A percentile compares a stretch with the other conserved stretches of the same genome.
Conservation (phyloP, 2,888 invertebrate genomes). For the Drosophila quasianomalipes region DNA sequence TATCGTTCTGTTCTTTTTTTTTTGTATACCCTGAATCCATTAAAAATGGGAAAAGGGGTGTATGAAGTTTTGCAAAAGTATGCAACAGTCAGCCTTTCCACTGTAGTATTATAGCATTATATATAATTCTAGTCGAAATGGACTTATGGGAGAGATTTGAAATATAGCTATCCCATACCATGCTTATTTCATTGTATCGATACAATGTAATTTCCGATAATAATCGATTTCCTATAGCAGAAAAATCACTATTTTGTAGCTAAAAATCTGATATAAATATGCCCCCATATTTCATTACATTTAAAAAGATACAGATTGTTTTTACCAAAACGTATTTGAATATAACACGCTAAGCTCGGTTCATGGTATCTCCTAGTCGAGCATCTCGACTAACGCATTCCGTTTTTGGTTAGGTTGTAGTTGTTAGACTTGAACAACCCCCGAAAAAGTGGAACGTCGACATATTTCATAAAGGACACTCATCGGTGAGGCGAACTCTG, state of each 20-base stretch:
- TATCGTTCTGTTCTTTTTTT: conserved; percentile 20
- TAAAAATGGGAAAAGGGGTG: neutral
- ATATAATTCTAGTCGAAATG: neutral
- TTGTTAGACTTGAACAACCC: conserved; percentile 41
- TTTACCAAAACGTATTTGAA: neutral
- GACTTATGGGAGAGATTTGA: neutral
- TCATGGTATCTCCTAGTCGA: neutral
- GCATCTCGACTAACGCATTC: neutral
- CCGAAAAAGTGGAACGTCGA: conserved; percentile 37
- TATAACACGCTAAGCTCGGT: neutral
- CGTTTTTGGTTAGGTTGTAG: neutral
- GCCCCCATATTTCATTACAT: neutral
- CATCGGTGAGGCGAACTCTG: conserved; percentile 46
- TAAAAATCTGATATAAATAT: neutral
- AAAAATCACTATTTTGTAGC: neutral
- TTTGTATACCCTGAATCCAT: neutral
- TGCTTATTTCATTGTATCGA: neutral
- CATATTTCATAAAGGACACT: conserved; percentile 68
- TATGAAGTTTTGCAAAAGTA: neutral
- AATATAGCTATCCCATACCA: neutral
- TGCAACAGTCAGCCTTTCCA: neutral
- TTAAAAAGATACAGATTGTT: neutral
- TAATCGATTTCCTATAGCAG: neutral
- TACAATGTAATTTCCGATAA: neutral
- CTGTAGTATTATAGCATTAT: neutral